Evolutionary conservation across 2,797 vertebrate genomes (phyloP).

Genomic region (Phyllotis vaccarum): DNA sequence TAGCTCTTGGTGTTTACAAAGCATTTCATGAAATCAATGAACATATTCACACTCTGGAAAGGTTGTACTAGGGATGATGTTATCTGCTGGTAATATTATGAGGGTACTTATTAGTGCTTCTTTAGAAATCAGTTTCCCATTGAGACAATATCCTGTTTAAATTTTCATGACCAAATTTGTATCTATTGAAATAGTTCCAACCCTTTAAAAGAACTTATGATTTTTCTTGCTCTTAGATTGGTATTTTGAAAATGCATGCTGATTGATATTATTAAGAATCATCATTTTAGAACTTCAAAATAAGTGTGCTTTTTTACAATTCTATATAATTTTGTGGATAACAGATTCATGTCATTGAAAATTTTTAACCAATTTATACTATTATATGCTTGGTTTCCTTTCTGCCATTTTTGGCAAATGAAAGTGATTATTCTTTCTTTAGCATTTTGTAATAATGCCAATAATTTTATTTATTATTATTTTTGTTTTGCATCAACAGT

Average conservation of each 20-base stretch:
- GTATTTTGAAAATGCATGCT: constrained; percentile 80
- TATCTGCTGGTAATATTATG: constrained; percentile 81
- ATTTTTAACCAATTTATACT: constrained; percentile 54
- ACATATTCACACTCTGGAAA: constrained; percentile 82
- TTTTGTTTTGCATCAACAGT: constrained; percentile 44
- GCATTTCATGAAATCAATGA: constrained; percentile 83
- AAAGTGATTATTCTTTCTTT: constrained; percentile 70
- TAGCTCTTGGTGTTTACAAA: constrained; percentile 81
- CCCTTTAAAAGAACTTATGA: constrained; percentile 73
- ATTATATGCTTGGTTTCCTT: constrained; percentile 62
- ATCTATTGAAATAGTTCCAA: constrained; percentile 81
- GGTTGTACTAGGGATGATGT: constrained; percentile 80
- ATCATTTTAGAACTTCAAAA: constrained; percentile 77
- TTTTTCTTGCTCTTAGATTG: constrained; percentile 83
- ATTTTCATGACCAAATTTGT: constrained; percentile 84
- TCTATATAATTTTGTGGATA: constrained; percentile 70
- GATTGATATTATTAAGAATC: constrained; percentile 83
- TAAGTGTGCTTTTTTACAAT: constrained; percentile 60
- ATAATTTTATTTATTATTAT: constrained; percentile 49
- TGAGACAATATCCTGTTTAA: constrained; percentile 85
- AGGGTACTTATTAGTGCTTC: constrained; percentile 76
- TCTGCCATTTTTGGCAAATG: constrained; percentile 65
- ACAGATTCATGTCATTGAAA: constrained; percentile 67
- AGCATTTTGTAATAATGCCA: constrained; percentile 61
- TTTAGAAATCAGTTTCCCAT: constrained; percentile 73